These are phyloP conservation scores for Puffinus mauretanicus DNA, from an alignment of 2,113 vertebrate genomes.

Conservation along the genomic window DNA sequence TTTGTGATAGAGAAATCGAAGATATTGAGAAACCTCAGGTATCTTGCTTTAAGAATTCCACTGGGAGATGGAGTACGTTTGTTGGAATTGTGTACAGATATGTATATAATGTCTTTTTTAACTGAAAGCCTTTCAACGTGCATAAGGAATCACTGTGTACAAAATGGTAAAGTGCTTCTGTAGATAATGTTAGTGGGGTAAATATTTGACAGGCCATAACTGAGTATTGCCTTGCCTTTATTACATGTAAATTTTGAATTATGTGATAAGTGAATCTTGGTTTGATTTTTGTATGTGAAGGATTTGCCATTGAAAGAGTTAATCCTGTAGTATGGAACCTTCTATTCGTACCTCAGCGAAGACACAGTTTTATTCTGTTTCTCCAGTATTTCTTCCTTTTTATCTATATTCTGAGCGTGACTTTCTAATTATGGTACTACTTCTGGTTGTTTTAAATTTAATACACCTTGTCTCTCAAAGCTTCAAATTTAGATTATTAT, in stretches of 20 bases:
- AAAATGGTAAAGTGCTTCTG: slow-evolving; percentile 86
- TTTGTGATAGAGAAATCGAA: slow-evolving; percentile 82
- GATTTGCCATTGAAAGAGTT: slow-evolving; percentile 77
- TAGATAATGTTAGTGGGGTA: slow-evolving; percentile 87
- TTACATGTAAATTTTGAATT: slow-evolving; percentile 78
- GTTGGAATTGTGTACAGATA: slow-evolving; percentile 83
- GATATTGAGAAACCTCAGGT: slow-evolving; percentile 94
- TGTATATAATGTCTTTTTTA: slow-evolving; percentile 92
- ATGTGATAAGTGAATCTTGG: slow-evolving; percentile 68
- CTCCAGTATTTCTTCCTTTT: slow-evolving; percentile 21
- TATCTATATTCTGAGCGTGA: slow-evolving; percentile 27
- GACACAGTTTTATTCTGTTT: slow-evolving; percentile 27
- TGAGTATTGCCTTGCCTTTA: slow-evolving; percentile 89
- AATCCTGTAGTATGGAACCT: slow-evolving; percentile 66
- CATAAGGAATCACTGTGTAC: slow-evolving; percentile 85
- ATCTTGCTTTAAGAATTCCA: slow-evolving; percentile 85
- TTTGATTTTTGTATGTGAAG: slow-evolving; percentile 74
- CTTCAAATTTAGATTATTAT: slow-evolving; percentile 63
- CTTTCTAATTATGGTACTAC: slow-evolving; percentile 65
- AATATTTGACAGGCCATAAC: slow-evolving; percentile 86
- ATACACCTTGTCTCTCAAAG: slow-evolving; percentile 43
- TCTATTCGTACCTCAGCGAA: slow-evolving; percentile 70
- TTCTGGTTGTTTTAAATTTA: slow-evolving; percentile 64
- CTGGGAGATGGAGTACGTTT: slow-evolving; percentile 77
- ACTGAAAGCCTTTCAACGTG: slow-evolving; percentile 76